phyloP scores from a whole-genome alignment of 1,140 invertebrate genomes.

The Dendroctonus ponderosae region DNA sequence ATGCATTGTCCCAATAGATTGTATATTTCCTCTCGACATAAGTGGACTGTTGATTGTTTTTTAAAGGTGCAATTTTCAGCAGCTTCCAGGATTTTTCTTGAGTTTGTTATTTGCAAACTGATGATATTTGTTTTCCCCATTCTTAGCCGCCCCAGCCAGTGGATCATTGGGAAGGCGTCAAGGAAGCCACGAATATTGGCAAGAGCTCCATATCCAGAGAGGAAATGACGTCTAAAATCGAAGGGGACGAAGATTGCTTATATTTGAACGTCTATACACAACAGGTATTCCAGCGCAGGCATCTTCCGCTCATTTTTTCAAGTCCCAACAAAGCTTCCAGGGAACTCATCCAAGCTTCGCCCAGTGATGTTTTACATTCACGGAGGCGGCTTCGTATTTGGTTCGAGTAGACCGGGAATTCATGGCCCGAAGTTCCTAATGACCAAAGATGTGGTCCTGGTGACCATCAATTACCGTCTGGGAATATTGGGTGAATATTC shows the following conservation, averaged over 20 bases:
- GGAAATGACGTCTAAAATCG: constrained; percentile 17
- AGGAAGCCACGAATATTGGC: constrained; percentile 58
- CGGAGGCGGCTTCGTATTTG: constrained; percentile 60
- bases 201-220: constrained; percentile 53
- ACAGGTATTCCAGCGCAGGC: constrained; percentile 42
- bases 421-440: constrained; percentile 64
- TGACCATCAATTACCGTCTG: constrained; percentile 55
- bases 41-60: too few species aligned
- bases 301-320: not conserved
- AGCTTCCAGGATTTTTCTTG: too few species aligned
- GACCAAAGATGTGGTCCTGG: constrained; percentile 55
- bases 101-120: too few species aligned
- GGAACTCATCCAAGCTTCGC: constrained; percentile 10
- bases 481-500: constrained; percentile 50
- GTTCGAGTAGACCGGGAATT: constrained; percentile 55
- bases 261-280: constrained; percentile 59
- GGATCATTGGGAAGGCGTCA: constrained; percentile 57
- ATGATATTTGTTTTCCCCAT: too few species aligned
- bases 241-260: constrained; percentile 58
- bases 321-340: not conserved
- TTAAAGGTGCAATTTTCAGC: too few species aligned
- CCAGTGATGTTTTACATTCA: constrained; percentile 68
- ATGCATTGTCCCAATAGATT: too few species aligned
- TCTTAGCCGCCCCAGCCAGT: constrained; percentile 58
- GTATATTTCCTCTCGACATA: too few species aligned